Conservation (phyloP, 2,797 vertebrate species). For the Crocidura indochinensis region DNA sequence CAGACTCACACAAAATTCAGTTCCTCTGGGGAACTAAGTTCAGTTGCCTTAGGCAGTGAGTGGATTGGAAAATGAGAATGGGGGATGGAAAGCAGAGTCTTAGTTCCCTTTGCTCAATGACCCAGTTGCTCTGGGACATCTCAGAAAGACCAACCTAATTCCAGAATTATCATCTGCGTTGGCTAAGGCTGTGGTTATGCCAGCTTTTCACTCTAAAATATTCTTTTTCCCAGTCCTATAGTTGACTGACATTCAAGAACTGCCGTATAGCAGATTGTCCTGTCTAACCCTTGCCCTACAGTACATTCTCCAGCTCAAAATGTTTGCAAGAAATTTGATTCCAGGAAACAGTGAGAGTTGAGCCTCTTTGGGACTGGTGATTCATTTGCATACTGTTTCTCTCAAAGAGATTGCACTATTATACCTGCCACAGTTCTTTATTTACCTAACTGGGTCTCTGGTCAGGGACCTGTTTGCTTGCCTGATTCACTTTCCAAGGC, state of each 20-base stretch:
- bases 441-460: slow-evolving; percentile 50
- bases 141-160: background rate
- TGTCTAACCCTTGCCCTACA: too few relatives aligned
- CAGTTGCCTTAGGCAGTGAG: background rate
- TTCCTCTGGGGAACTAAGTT: background rate
- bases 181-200: background rate
- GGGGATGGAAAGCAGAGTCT: background rate
- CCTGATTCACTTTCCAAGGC: slow-evolving; percentile 30
- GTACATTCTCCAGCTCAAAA: background rate
- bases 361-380: slow-evolving; percentile 1
- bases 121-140: background rate
- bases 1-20: too few relatives aligned
- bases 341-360: background rate
- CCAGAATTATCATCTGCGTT: background rate
- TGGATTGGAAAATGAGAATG: background rate
- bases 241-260: background rate
- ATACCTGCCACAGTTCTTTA: background rate
- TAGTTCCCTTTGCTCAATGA: background rate
- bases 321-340: background rate
- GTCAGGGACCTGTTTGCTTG: background rate
- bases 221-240: background rate
- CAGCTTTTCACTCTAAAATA: background rate
- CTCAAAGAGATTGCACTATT: slow-evolving; percentile 20
- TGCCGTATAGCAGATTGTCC: too few relatives aligned
- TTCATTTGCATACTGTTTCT: slow-evolving; percentile 46